These are phyloP conservation scores for Poecilia wingei DNA, from an alignment of 2,797 vertebrate species.

Conservation along the genomic window DNA sequence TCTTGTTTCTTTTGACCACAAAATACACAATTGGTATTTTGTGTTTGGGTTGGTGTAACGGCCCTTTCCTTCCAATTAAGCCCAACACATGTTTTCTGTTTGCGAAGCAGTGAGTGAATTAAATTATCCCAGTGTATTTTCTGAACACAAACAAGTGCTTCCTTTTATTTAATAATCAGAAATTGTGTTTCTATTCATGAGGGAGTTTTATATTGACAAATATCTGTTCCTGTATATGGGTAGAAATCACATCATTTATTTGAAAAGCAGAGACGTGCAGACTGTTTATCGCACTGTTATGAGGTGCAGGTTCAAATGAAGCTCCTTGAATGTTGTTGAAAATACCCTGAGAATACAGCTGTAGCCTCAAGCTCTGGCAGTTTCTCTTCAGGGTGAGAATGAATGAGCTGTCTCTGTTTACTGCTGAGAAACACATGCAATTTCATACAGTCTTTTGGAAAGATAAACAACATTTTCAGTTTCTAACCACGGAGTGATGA, in stretches of 20 bases:
- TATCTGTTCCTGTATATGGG: constrained; percentile 22
- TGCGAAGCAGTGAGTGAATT: not conserved
- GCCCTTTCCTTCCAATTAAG: constrained; percentile 77
- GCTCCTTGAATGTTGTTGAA: constrained; percentile 54
- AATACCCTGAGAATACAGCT: constrained; percentile 55
- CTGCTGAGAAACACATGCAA: constrained; percentile 40
- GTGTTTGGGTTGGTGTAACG: constrained; percentile 73
- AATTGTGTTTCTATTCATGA: constrained; percentile 35
- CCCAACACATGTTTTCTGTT: constrained; percentile 30
- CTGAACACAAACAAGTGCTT: constrained; percentile 15
- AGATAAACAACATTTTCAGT: constrained; percentile 22
- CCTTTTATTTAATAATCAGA: constrained; percentile 19
- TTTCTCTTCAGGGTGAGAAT: constrained; percentile 44
- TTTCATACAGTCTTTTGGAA: constrained; percentile 21
- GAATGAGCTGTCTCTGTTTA: constrained; percentile 47
- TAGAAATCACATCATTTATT: constrained; percentile 47
- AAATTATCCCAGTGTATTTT: constrained; percentile 24
- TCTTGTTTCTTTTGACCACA: constrained; percentile 79
- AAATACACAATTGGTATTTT: constrained; percentile 48
- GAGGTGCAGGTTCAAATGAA: constrained; percentile 49
- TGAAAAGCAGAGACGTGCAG: constrained; percentile 45
- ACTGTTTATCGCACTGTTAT: constrained; percentile 47
- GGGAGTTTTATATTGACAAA: constrained; percentile 25
- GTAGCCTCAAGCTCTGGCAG: constrained; percentile 49
- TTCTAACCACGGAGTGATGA: not conserved